A percentile compares a stretch with the other conserved stretches of the same genome.
Conservation (phyloP, 2,888 invertebrate genomes). For the Cosmorhoe ocellata region DNA sequence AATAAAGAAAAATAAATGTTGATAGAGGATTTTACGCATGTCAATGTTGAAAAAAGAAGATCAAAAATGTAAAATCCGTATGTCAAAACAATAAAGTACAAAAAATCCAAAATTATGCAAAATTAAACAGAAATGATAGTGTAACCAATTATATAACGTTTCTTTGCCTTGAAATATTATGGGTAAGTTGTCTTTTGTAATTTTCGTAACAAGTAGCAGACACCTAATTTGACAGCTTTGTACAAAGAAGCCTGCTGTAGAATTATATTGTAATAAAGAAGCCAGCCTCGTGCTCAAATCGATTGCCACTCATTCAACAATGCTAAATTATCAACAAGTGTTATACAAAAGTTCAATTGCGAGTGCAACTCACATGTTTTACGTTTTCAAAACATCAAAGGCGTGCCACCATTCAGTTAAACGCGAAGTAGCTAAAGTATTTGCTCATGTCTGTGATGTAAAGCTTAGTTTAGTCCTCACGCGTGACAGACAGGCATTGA, state of each 20-base stretch:
- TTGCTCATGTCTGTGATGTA: background rate
- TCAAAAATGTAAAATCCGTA: slow-evolving; percentile 57
- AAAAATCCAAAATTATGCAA: slow-evolving; percentile 39
- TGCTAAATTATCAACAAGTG: slow-evolving; percentile 29
- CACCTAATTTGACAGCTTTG: slow-evolving; percentile 65
- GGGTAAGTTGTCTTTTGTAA: slow-evolving; percentile 41
- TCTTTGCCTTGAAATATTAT: slow-evolving; percentile 48
- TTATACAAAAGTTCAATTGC: slow-evolving; percentile 67
- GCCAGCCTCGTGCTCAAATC: slow-evolving; percentile 53
- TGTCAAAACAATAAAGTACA: slow-evolving; percentile 43
- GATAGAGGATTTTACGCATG: slow-evolving; percentile 45
- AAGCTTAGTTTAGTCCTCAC: slow-evolving; percentile 2
- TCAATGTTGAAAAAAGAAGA: slow-evolving; percentile 72
- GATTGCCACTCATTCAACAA: slow-evolving; percentile 57
- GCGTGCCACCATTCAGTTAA: background rate
- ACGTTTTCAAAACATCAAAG: background rate
- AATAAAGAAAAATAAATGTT: slow-evolving; percentile 21
- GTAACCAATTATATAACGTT: slow-evolving; percentile 23
- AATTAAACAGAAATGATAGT: slow-evolving; percentile 39
- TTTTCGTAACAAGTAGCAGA: slow-evolving; percentile 39
- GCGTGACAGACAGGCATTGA: slow-evolving; percentile 54
- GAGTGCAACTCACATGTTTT: slow-evolving; percentile 23
- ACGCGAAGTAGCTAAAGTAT: background rate
- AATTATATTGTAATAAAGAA: slow-evolving; percentile 43
- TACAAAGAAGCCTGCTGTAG: slow-evolving; percentile 66